Evolutionary conservation across 1,140 invertebrate genomes (phyloP), one percentile per base, ranked within the genome.

Genomic region (Calycopis cecrops): DNA sequence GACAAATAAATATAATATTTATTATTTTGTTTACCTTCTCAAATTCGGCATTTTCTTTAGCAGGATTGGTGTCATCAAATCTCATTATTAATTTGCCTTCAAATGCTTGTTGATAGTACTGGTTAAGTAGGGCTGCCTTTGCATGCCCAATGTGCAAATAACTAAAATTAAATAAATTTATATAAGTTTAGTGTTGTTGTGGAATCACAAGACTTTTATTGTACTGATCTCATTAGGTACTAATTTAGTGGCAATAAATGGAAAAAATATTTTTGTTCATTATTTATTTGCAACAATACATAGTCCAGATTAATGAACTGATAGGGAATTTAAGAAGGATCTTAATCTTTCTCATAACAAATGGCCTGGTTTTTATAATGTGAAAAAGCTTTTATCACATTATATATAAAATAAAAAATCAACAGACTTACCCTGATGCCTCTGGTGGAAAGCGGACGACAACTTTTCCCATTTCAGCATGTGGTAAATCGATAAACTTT

Each of bases 1-100:
- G n/a, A n/a, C n/a, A n/a, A n/a, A n/a, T n/a, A n/a, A n/a, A n/a
- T n/a, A n/a, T n/a, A n/a, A n/a, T 28, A 28, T 3, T 28, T 28
- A 40, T n/a, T 12, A 40, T 14, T 40, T 14, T 44, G 16, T 11
- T 44, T 76, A 88, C 87, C 89, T 98, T 92, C 82, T 99, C 99
- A 90, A 98, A 99, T 68, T 99, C 95, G n/a, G 94, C 94, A 77
- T 98, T 97, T 79, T 99, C 99, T 80, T 99, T 99, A 4, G 97
- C 98, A 35, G 99, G 99, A 89, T 99, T 99, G 7, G 99, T 99
- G 77, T 99, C 99, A 90, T 99, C 99, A 89, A 99, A 99, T 67
- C 99, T 91, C 97, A 99, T 98, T 51, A 99, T 96, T 0, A 99
- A 90, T 78, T 95, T 95, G 0, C 99, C 99, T 75, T 99, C 90